Conservation (phyloP, 1,140 invertebrate species). For the Gryon sp. region DNA sequence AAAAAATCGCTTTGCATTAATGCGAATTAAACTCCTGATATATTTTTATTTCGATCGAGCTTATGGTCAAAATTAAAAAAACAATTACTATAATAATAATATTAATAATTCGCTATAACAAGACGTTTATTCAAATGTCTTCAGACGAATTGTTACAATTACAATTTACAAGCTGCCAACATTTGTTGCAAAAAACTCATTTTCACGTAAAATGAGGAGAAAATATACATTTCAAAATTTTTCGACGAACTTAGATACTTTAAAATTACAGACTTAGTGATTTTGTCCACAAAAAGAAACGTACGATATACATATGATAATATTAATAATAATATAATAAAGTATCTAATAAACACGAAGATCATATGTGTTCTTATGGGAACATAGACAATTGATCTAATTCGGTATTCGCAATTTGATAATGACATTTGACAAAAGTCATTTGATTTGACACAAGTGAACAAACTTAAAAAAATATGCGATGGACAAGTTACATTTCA, state of each 20-base stretch:
- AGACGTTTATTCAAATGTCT: neutral
- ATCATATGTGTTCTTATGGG: neutral
- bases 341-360: conserved; percentile 5
- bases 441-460: conserved; percentile 10
- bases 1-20: neutral
- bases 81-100: neutral
- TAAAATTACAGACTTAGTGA: conserved; percentile 1
- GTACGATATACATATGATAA: conserved; percentile 30
- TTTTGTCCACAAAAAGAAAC: conserved; percentile 18
- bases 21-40: neutral
- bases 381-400: neutral
- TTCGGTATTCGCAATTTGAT: neutral
- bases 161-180: conserved; percentile 20
- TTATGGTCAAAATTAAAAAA: neutral
- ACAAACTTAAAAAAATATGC: no score
- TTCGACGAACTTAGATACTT: conserved; percentile 4
- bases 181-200: conserved; percentile 7
- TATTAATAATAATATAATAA: conserved; percentile 20
- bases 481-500: conserved; percentile 4
- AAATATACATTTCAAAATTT: conserved; percentile 5
- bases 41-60: conserved; percentile 2
- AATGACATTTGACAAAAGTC: conserved; percentile 1
- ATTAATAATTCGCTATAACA: neutral
- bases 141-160: conserved; percentile 15
- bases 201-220: neutral